Conservation (phyloP, 2,797 vertebrate genomes). For the Amniataba percoides region DNA sequence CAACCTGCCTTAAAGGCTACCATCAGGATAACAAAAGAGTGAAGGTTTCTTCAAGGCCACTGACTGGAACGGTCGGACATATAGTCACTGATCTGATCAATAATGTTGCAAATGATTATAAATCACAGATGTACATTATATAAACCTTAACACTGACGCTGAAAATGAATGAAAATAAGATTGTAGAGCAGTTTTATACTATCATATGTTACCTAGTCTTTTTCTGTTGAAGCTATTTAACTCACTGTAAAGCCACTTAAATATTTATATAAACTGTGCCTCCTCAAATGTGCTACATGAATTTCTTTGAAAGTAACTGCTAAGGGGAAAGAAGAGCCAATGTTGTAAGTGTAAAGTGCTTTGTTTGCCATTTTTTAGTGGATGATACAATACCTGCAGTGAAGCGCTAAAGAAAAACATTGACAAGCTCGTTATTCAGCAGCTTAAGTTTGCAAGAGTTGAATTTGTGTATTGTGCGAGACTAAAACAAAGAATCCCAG, state of each 20-base stretch:
- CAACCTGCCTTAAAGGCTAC: constrained; percentile 36
- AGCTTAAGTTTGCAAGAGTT: background rate
- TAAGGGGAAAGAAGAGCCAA: constrained; percentile 6
- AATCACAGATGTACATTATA: constrained; percentile 13
- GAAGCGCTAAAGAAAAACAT: background rate
- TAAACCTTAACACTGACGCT: background rate
- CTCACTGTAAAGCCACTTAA: constrained; percentile 24
- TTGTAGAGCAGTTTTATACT: constrained; percentile 3
- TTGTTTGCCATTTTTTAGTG: constrained; percentile 28
- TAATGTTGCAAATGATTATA: constrained; percentile 24
- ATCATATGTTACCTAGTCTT: background rate
- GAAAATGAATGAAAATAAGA: background rate
- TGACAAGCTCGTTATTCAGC: constrained; percentile 23
- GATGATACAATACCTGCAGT: constrained; percentile 23
- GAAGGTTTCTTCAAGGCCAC: constrained; percentile 51
- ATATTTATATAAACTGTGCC: constrained; percentile 1
- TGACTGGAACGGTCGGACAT: constrained; percentile 13
- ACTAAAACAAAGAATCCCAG: constrained; percentile 45
- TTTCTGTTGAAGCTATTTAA: constrained; percentile 1
- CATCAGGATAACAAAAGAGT: constrained; percentile 31
- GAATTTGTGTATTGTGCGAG: constrained; percentile 25
- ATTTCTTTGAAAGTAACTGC: constrained; percentile 32
- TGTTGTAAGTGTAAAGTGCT: constrained; percentile 20
- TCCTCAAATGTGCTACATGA: constrained; percentile 8
- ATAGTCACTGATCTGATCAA: constrained; percentile 18